A percentile compares a stretch with the other conserved stretches of the same genome.
These are phyloP conservation scores for Rhipidura dahli DNA, from an alignment of 2,113 vertebrate species.

Conservation along the genomic window DNA sequence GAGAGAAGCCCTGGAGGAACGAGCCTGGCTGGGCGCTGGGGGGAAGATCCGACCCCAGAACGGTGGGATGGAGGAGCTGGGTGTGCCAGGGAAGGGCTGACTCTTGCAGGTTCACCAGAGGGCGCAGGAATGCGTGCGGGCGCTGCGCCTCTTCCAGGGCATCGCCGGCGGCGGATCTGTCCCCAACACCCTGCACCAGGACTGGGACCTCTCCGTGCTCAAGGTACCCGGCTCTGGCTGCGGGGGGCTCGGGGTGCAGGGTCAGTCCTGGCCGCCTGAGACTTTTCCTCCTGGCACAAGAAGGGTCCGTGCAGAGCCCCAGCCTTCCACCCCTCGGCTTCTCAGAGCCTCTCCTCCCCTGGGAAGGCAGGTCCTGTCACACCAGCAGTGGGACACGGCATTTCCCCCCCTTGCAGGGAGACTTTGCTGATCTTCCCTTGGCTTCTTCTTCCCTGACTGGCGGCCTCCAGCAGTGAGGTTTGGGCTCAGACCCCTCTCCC, in stretches of 20 bases:
- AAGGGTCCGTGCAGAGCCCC: background rate
- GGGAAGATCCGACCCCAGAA: background rate
- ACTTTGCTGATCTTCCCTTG: background rate
- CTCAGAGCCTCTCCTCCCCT: background rate
- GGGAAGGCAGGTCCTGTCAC: background rate
- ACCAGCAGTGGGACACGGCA: fast-evolving
- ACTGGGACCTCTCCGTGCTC: slow-evolving; percentile 55
- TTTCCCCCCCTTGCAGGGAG: background rate
- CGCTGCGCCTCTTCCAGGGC: slow-evolving; percentile 57
- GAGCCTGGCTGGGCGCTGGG: fast-evolving
- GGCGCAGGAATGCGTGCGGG: slow-evolving; percentile 64
- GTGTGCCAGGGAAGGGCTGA: fast-evolving
- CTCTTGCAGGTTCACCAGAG: slow-evolving; percentile 70
- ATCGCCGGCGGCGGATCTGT: background rate
- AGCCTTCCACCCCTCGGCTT: fast-evolving
- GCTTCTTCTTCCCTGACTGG: background rate
- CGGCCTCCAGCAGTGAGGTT: background rate
- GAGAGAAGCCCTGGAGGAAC: fast-evolving
- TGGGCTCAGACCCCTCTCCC: background rate
- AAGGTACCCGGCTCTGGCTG: slow-evolving; percentile 55
- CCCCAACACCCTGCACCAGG: slow-evolving; percentile 37
- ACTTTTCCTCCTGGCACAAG: background rate
- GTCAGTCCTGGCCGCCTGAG: background rate
- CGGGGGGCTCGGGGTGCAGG: background rate
- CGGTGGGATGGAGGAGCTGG: fast-evolving